Evolutionary conservation across 2,113 vertebrate genomes (phyloP), one percentile per base, ranked within the genome.

Genomic region (Bubo blakistoni): DNA sequence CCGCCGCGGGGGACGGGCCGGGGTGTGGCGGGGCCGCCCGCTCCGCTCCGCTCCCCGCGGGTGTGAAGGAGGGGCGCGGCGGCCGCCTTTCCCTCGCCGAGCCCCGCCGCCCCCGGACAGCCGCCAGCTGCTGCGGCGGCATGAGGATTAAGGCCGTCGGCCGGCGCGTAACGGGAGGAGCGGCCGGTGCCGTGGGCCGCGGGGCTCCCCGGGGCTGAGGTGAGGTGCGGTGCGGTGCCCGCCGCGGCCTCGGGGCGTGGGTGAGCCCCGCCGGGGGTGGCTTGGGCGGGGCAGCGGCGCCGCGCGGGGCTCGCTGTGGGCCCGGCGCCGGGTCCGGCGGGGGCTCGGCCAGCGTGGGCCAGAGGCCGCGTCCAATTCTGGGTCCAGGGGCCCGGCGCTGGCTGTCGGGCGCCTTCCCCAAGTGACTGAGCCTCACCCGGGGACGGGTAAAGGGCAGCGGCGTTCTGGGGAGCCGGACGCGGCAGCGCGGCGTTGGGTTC

Each of bases 351-450:
- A 6, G 36, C 30, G 2, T 4, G 42, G 55, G 17, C 25, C 6
- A 4, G 44, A 44, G 42, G 42, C 42, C 32, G 5, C 7, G 44
- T 24, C 30, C 44, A 1, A 47, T 58, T 36, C 18, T 3, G 52
- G 18, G 36, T 20, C 44, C 10, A 3, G 42, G 14, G 42, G 42
- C 42, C 42, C 42, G 42, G 42, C 16, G 42, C 40, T 44, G 72
- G 8, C 40, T 17, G 38, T 24, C 4, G n/a, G n/a, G 26, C 17
- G 10, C 40, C 47, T 46, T 29, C 22, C 25, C 44, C 3, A 1
- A 3, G 62, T 1, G 38, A 2, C 52, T 2, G 69, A 17, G 11
- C 13, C 36, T 7, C 29, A 5, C 25, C 2, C 34, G 0, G n/a
- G 7, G 40, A n/a, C 3, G 55, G 38, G 30, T 0, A 3, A 17